Conservation (phyloP, 1,140 invertebrate genomes). For the Eumeta japonica region DNA sequence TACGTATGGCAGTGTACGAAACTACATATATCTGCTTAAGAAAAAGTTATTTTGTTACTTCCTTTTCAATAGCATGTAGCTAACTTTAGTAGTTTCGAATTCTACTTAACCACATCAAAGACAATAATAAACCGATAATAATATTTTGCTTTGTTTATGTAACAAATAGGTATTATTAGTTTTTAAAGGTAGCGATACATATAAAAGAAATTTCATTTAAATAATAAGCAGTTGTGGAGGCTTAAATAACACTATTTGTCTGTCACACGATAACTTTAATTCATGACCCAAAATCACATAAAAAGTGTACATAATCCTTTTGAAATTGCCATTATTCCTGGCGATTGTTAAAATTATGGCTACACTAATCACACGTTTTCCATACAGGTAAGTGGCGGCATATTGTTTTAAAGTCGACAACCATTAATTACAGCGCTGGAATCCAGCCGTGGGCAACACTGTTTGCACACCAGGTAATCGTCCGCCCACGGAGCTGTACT, state of each 20-base stretch:
- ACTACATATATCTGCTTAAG: no score
- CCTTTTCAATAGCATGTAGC: no score
- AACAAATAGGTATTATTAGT: slow-evolving; percentile 32
- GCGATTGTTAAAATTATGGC: slow-evolving; percentile 15
- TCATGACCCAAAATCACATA: no score
- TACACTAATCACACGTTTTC: slow-evolving; percentile 33
- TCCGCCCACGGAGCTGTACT: no score
- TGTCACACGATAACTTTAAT: no score
- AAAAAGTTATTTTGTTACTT: no score
- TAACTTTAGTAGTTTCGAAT: no score
- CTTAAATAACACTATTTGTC: neutral
- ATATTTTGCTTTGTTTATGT: no score
- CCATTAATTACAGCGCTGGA: slow-evolving; percentile 40
- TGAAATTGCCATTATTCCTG: neutral
- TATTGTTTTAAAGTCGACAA: slow-evolving; percentile 44
- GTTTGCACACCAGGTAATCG: slow-evolving; percentile 39
- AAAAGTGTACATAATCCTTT: neutral
- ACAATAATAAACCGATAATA: no score
- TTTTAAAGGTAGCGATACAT: slow-evolving; percentile 17
- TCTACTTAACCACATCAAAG: no score
- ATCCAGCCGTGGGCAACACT: slow-evolving; percentile 42
- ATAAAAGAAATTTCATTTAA: neutral
- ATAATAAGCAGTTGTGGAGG: no score
- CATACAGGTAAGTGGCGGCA: slow-evolving; percentile 28
- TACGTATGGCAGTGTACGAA: no score